Evolutionary conservation across 2,113 vertebrate genomes (phyloP), one percentile per base, ranked within the genome.

Genomic region (Antigone vipio): DNA sequence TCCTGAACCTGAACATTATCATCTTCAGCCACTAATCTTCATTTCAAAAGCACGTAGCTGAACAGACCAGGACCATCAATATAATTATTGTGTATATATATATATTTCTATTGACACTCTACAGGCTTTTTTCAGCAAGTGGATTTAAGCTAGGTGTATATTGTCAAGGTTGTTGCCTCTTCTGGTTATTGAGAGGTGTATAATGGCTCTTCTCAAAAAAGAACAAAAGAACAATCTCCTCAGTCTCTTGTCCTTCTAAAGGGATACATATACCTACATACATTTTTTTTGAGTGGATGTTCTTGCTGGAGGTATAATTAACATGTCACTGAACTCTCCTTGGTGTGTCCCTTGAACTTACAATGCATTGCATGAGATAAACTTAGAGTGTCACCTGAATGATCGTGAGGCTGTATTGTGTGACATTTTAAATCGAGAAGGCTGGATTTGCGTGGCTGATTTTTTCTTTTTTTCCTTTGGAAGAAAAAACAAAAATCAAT

Each of bases 401-500:
- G 89, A 97, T 62, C 90, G 91, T 38, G 82, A 89, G 84, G 76
- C 79, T 85, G 63, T 38, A 77, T 56, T 63, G 76, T 91, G 86
- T 97, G 96, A 94, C 94, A 95, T 94, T 97, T 91, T 87, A 95
- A 95, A 91, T 89, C 95, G 97, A 97, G 82, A 81, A 92, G 76
- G 69, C 88, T 96, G 75, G 66, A 79, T 92, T 44, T 62, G 68
- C 15, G 10, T 90, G 52, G 32, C 76, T 93, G 87, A 9, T 29
- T 66, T 72, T 20, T 47, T 47, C 47, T 73, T 47, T 45, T 64
- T 87, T 78, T 76, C 18, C 64, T 82, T 89, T 89, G 66, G 73
- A 91, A 96, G 82, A 77, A 87, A 85, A 93, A 95, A 93, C 85
- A 96, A 95, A 97, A 97, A 96, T 96, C 92, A 95, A 96, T 97